These are phyloP conservation scores for Urocynchramus pylzowi DNA, from an alignment of 2,113 vertebrate genomes.

Conservation along the genomic window DNA sequence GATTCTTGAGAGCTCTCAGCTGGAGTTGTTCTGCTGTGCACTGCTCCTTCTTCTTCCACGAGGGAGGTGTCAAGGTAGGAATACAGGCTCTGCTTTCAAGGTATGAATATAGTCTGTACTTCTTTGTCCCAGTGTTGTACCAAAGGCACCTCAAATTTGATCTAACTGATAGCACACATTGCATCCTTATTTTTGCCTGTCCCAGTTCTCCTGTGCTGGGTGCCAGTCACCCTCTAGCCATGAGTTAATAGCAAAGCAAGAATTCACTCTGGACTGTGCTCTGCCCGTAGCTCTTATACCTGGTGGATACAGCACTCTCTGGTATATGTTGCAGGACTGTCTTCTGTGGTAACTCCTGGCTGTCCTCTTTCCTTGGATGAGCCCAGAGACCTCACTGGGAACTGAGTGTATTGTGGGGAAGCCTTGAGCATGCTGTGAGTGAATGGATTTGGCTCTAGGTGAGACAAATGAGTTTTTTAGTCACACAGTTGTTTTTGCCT, in stretches of 20 bases:
- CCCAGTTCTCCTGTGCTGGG: not conserved
- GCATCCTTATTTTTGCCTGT: not conserved
- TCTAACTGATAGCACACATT: not conserved
- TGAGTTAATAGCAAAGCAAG: not conserved
- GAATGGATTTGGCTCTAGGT: not conserved
- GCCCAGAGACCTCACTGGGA: not conserved
- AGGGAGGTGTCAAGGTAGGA: not conserved
- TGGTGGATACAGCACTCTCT: not conserved
- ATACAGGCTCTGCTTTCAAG: not conserved
- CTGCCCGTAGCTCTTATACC: accelerated
- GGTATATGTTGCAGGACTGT: not conserved
- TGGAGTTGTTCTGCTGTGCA: not conserved
- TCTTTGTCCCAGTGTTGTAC: not conserved
- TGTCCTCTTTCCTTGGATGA: not conserved
- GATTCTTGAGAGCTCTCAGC: not conserved
- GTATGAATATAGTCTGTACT: not conserved
- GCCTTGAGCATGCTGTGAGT: not conserved
- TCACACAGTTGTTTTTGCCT: not conserved
- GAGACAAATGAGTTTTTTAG: not conserved
- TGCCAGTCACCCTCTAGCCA: not conserved
- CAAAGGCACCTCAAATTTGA: not conserved
- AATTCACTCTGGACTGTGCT: not conserved
- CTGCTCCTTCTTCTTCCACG: not conserved
- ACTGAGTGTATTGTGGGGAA: not conserved
- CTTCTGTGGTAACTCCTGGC: not conserved